Evolutionary conservation across 2,888 invertebrate genomes (phyloP), one percentile per base, ranked within the genome.

Genomic region (Sylvicola cinctus): DNA sequence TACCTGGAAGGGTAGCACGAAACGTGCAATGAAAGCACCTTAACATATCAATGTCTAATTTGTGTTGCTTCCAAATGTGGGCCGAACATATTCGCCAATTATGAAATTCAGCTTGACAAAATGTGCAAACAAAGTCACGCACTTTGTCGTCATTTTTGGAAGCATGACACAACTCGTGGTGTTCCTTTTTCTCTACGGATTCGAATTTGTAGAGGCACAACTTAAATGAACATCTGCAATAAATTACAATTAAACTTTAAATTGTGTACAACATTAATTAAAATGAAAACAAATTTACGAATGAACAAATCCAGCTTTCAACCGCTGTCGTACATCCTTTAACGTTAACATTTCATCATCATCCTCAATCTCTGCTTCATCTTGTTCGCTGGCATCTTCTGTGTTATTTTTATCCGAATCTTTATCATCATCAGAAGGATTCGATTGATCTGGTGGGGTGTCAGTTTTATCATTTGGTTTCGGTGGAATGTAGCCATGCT

Each of bases 1-100:
- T 45, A 61, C 62, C 52, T 28, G 61, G 54, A 3, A 62, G 61
- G 31, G 63, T 53, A 4, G 68, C 63, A 44, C 66, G 70, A 44
- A 65, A 70, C 5, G 49, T 47, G 43, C 73, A 73, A 36, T 65
- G 52, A 2, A 66, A 65, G 43, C 72, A 73, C 16, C 62, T 59
- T 30, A 67, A 51, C 28, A 72, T 47, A 41, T 70, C 72, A 34
- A 68, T 54, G 47, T 70, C 66, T 10, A 73, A 54, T 42, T 65
- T 58, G 51, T 79, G 78, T 3, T 58, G 54, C 42, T 68, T 69
- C 73, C 76, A 77, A 43, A 79, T 54, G 51, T 80, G 80, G 41
- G 65, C 54, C 6, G 71, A 66, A 44, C 76, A 70, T 4, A 63
- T 58, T 14, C 68, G 60, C 80, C 80, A 80, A 36, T 64, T 63